Evolutionary conservation across 2,797 vertebrate genomes (phyloP).

Genomic region (Ataeniobius toweri): DNA sequence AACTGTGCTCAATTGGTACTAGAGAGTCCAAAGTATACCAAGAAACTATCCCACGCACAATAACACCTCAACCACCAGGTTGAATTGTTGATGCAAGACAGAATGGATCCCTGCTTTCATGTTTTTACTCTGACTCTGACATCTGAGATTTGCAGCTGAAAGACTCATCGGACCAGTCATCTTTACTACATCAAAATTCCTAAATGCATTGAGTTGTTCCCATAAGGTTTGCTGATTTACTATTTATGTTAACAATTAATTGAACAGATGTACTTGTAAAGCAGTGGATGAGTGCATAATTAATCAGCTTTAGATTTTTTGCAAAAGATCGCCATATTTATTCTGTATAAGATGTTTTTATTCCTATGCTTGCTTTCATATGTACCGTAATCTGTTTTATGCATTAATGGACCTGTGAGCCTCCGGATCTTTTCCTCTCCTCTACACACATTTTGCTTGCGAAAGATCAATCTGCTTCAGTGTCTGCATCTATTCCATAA

Average conservation of each 20-base stretch:
- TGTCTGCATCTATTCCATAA: not conserved
- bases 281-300: not conserved
- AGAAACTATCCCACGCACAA: no score
- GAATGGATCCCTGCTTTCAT: not conserved
- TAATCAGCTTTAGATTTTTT: not conserved
- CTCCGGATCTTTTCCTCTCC: not conserved
- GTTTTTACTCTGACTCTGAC: not conserved
- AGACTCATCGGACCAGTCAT: not conserved
- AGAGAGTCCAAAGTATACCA: no score
- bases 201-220: not conserved
- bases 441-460: not conserved
- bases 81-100: not conserved
- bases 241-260: not conserved
- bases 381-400: not conserved
- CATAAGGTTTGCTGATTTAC: not conserved
- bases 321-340: not conserved
- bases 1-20: no score
- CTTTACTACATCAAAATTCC: not conserved
- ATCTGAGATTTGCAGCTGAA: not conserved
- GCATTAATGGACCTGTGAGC: not conserved
- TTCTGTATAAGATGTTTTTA: not conserved
- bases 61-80: not conserved
- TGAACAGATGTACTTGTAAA: not conserved
- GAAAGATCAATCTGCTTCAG: not conserved
- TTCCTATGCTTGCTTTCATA: not conserved